A percentile compares a stretch with the other conserved stretches of the same genome.
Evolutionary conservation across 1,140 invertebrate species (phyloP).

Genomic region (Drosophila setifemur): DNA sequence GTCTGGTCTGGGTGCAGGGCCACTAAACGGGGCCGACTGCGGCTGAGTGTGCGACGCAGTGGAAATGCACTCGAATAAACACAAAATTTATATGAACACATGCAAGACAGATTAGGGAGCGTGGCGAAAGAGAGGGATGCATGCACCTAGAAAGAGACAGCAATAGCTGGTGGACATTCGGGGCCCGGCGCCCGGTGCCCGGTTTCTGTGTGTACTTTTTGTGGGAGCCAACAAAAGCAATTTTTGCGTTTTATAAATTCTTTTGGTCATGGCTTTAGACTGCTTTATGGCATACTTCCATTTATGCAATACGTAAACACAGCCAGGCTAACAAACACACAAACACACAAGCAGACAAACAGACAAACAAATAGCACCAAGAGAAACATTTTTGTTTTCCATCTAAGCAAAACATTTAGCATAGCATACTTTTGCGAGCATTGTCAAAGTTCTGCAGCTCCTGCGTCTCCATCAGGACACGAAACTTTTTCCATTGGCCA

Average conservation of each 20-base stretch:
- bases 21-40: slow-evolving; percentile 54
- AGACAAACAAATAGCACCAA: slow-evolving; percentile 6
- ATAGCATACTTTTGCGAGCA: slow-evolving; percentile 62
- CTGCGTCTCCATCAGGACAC: slow-evolving; percentile 6
- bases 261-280: slow-evolving; percentile 39
- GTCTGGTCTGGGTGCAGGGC: slow-evolving; percentile 23
- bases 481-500: slow-evolving; percentile 44
- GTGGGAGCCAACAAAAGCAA: slow-evolving; percentile 64
- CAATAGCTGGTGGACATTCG: background rate
- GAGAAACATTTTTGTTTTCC: slow-evolving; percentile 52
- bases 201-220: slow-evolving; percentile 31
- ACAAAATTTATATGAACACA: slow-evolving; percentile 79
- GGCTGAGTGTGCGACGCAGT: slow-evolving; percentile 66
- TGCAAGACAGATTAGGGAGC: slow-evolving; percentile 49
- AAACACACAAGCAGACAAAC: background rate
- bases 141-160: background rate
- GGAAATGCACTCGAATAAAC: slow-evolving; percentile 80
- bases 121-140: background rate
- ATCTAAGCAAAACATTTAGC: slow-evolving; percentile 57
- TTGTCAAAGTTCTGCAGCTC: slow-evolving; percentile 40
- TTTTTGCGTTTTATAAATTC: slow-evolving; percentile 69
- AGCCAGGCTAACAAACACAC: background rate
- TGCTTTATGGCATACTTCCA: slow-evolving; percentile 41
- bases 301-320: slow-evolving; percentile 31
- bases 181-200: too few relatives aligned